Conservation (phyloP, 2,797 vertebrate species). For the Dryobates pubescens region DNA sequence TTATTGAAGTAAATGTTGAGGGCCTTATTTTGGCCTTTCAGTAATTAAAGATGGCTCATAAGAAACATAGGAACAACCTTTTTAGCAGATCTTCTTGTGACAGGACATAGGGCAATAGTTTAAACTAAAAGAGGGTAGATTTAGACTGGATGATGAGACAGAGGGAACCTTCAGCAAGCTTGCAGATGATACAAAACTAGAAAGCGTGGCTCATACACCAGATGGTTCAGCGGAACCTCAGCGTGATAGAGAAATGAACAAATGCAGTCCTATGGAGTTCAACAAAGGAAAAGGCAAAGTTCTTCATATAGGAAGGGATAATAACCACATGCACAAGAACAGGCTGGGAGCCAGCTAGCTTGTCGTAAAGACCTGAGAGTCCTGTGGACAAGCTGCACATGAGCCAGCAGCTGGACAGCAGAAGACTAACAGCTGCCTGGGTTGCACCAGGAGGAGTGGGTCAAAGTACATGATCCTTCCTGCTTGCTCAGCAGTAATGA, state of each 20-base stretch:
- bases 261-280: background rate
- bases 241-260: background rate
- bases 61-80: no score
- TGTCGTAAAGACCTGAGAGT: background rate
- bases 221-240: background rate
- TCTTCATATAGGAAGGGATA: background rate
- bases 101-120: no score
- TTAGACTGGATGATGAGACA: background rate
- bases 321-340: background rate
- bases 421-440: background rate
- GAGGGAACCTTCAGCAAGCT: background rate
- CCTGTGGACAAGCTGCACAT: background rate
- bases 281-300: background rate
- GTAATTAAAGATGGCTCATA: no score
- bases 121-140: no score
- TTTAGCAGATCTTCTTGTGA: no score
- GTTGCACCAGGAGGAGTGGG: background rate
- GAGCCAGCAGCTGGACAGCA: background rate
- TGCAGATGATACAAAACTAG: background rate
- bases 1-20: background rate
- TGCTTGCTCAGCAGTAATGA: background rate
- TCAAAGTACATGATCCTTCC: fast-evolving
- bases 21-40: no score
- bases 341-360: background rate
- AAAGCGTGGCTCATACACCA: background rate